Base-by-base conservation (phyloP, 2,113 vertebrate species). In the Pungitius pungitius region DNA sequence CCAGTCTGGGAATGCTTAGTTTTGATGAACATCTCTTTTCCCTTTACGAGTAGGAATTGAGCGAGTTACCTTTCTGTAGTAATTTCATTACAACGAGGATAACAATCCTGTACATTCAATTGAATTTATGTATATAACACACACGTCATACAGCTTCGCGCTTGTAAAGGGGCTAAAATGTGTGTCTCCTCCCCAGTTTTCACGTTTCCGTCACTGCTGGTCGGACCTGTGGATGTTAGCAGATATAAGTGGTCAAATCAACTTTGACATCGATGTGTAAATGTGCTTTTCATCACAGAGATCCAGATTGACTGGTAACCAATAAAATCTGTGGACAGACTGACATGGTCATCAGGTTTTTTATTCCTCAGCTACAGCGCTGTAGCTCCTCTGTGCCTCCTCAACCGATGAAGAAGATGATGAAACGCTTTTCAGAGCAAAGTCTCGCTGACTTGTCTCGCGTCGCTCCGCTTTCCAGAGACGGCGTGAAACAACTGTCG, bases 371-470 rank as follows among this genome's bases (percentile, higher is more conserved):
- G n/a, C n/a, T n/a, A n/a, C n/a, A n/a, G n/a, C n/a, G n/a, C n/a
- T n/a, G n/a, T n/a, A n/a, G n/a, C n/a, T n/a, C n/a, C n/a, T n/a
- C n/a, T n/a, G n/a, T n/a, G n/a, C n/a, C n/a, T n/a, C n/a, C n/a
- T n/a, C n/a, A n/a, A n/a, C n/a, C n/a, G n/a, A n/a, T 62, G 43
- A 42, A 14, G 26, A 4, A 49, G 8, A 17, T 33, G 69, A 77
- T 57, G 27, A 79, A 43, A 73, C 47, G 43, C 47, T 68, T 65
- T 67, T 42, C 17, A 54, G 47, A 77, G 77, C 52, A 69, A 75
- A 77, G 73, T 69, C 58, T 22, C 1, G 10, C 20, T 43, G n/a
- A 65, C 37, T 63, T 33, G 55, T 63, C 35, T 69, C 33, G 9
- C 49, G 63, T 72, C 69, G 22, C 14, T 35, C 24, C 37, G 58